Percentiles rank a stretch among this genome's conserved stretches.
Evolutionary conservation across 2,113 vertebrate species (phyloP).

Genomic region (Podocnemis expansa): DNA sequence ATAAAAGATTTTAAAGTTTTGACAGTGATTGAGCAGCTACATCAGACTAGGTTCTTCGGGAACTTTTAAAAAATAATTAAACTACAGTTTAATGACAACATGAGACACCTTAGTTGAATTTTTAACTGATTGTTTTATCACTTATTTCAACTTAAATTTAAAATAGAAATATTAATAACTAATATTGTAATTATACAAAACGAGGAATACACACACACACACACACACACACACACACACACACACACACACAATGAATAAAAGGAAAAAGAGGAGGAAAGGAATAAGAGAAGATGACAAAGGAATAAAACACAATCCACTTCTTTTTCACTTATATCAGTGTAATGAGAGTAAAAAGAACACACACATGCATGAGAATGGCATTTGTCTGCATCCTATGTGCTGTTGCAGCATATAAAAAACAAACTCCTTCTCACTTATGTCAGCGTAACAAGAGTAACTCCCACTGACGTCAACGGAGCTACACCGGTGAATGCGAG

Average conservation of each 20-base stretch:
- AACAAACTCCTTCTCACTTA: neutral
- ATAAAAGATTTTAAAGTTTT: conserved; percentile 53
- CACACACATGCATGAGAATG: no score
- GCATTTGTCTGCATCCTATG: neutral
- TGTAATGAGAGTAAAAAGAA: no score
- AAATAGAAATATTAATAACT: neutral
- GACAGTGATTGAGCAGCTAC: neutral
- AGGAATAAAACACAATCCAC: no score
- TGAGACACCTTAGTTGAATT: neutral
- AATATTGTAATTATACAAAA: neutral
- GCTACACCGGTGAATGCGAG: neutral
- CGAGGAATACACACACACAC: neutral
- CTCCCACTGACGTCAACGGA: neutral
- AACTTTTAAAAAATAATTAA: conserved; percentile 31
- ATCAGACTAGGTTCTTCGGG: conserved; percentile 1
- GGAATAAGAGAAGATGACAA: no score
- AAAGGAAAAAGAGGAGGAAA: no score
- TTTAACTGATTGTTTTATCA: neutral
- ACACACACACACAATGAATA: no score
- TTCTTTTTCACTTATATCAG: no score
- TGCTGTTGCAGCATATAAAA: neutral
- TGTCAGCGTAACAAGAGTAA: neutral
- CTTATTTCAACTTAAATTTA: neutral
- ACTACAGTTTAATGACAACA: conserved; percentile 10
- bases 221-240: no score